Base-by-base conservation (phyloP, 2,888 invertebrate species). In the Morpho deidamia region DNA sequence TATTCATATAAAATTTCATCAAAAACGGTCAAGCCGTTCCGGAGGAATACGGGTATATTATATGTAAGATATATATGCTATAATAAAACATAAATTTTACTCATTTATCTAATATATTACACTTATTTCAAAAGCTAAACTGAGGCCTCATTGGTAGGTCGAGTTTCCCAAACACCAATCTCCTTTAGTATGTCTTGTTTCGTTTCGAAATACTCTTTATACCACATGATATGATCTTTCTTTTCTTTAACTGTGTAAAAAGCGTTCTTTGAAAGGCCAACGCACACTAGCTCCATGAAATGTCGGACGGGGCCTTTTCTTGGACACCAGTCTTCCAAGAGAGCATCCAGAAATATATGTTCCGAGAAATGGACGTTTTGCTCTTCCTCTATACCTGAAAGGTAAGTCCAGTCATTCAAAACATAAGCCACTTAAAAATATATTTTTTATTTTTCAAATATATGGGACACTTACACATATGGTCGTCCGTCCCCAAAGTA, bases 231-330 rank as follows among this genome's bases (percentile, higher is more conserved):
- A 70, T 98, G 97, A 9, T 95, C 96, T 60, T 91, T 92, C 76
- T 99, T 99, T 68, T 98, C 96, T 61, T 94, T 81, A 0, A 95
- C 96, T 0, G 95, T 95, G 68, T 99, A 91, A 80, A 96, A 97
- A 0, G 97, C 94, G 87, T 99, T 99, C 81, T 98, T 98, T 0
- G 98, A 97, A 0, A 99, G 90, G 7, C 99, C 99, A 0, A 95
- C 93, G 65, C 96, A 95, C 0, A 99, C 98, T 7, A 99, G 90
- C 72, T 99, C 98, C 99, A 99, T 99, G 77, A 98, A 99, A 80
- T 99, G 97, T 7, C 97, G 91, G 62, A 99, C 91, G 0, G 99
- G 99, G 0, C 99, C 99, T 65, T 91, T 93, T 44, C 88, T 91
- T 0, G 99, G 99, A 75, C 99, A 99, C 95, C 97, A 97, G 0